Evolutionary conservation across 2,888 invertebrate species (phyloP), one percentile per base, ranked within the genome.

Genomic region (Drosophila paracracens): DNA sequence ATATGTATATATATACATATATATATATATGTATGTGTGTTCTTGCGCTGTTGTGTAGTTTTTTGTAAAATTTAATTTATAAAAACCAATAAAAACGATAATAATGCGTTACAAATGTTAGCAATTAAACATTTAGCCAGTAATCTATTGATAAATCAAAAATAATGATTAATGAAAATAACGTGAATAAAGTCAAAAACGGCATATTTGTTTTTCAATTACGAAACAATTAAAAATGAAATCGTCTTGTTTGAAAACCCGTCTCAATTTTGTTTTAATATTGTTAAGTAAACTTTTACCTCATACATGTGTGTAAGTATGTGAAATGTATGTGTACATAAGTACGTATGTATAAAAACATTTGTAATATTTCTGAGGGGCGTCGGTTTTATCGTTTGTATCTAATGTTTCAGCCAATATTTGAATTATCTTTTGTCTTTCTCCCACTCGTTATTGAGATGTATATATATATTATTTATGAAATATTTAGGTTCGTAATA

Each of bases 51-150:
- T 25, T 46, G 46, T 43, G 43, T 21, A 13, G 21, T 43, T 25
- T 43, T 43, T 21, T 46, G 25, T 76, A 77, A 62, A 69, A 76
- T 56, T 48, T 76, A 69, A 77, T 69, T 76, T 73, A 65, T 63
- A 38, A 73, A 66, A 69, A 43, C 16, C 27, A 50, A 52, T 57
- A 70, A 70, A 70, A 67, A 72, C 56, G 60, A 59, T 53, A 52
- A 74, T 62, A 76, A 72, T 65, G 72, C 76, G 76, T 77, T 76
- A 68, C 68, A 76, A 71, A 72, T 61, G 57, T 38, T 76, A 78
- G 83, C 82, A 78, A 75, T 69, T 72, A 85, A 81, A 74, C n/a
- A 61, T 27, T 31, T 85, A 83, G 83, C 67, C 48, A 67, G 81
- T 83, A 83, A 82, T 70, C 63, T 65, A 78, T 68, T 57, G 62